Evolutionary conservation across 2,888 invertebrate genomes (phyloP), one percentile per base, ranked within the genome.

Genomic region (Platynereis dumerilii): DNA sequence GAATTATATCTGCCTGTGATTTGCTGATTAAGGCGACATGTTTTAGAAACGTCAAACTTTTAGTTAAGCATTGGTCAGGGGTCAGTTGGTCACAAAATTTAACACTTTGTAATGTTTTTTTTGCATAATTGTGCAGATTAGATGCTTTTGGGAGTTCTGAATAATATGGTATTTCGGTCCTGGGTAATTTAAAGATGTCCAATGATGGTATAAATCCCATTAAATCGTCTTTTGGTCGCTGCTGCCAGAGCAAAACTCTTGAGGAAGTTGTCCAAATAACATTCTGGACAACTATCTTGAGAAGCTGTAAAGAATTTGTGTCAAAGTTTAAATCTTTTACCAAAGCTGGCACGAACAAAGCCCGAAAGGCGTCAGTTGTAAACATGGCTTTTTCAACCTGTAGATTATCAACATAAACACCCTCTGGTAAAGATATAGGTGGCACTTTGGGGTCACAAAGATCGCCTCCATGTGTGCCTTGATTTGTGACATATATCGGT

Each of bases 401-500:
- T 22, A 62, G 7, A 17, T 17, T 17, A 20, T 61, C 22, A 2
- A 28, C 58, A 22, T 54, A 55, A 0, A 44, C 28, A 22, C 39
- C 55, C 10, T 56, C 27, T 22, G 5, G 26, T 48, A 68, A n/a
- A 39, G 58, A 48, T 12, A 68, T 59, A 12, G 68, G 62, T 20
- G 65, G 65, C n/a, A 54, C 61, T 3, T 22, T 44, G 2, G 42
- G 20, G 58, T 60, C 54, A 59, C 68, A 68, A n/a, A n/a, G n/a
- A n/a, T n/a, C n/a, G n/a, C n/a, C n/a, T n/a, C n/a, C n/a, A n/a
- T n/a, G n/a, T n/a, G n/a, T n/a, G n/a, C n/a, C n/a, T n/a, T n/a
- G n/a, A n/a, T n/a, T n/a, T n/a, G n/a, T n/a, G n/a, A n/a, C n/a
- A n/a, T n/a, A n/a, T n/a, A n/a, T n/a, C n/a, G n/a, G n/a, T n/a